phyloP scores from a whole-genome alignment of 2,113 vertebrate species.

The Cyprinodon brontotheroides region DNA sequence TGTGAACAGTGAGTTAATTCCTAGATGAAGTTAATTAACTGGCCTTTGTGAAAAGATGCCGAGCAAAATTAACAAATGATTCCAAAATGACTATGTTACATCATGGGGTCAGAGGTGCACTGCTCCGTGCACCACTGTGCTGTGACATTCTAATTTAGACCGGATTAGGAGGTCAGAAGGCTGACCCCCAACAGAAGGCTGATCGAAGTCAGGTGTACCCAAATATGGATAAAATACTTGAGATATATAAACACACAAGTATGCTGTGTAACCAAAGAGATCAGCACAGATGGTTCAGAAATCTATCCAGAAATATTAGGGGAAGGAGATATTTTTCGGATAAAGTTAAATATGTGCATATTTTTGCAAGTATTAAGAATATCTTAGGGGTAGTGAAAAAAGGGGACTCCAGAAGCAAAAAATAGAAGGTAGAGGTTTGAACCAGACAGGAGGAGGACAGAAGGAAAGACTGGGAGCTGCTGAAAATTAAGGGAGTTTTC shows the following conservation, averaged over 20 bases:
- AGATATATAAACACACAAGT: slow-evolving; percentile 20
- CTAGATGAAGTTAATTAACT: slow-evolving; percentile 58
- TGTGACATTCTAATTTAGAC: slow-evolving; percentile 60
- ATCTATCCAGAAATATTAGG: slow-evolving; percentile 19
- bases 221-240: slow-evolving; percentile 71
- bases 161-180: slow-evolving; percentile 66
- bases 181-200: slow-evolving; percentile 17
- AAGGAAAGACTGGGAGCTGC: slow-evolving; percentile 4
- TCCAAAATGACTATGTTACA: slow-evolving; percentile 64
- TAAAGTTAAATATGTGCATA: slow-evolving; percentile 15
- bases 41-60: slow-evolving; percentile 50
- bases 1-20: slow-evolving; percentile 43
- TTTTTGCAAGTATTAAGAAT: neutral
- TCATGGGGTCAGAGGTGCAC: slow-evolving; percentile 32
- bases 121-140: slow-evolving; percentile 9
- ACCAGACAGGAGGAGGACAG: slow-evolving; percentile 1
- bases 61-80: slow-evolving; percentile 60
- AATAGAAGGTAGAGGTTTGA: slow-evolving; percentile 25
- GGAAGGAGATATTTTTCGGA: slow-evolving; percentile 10
- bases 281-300: neutral
- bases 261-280: slow-evolving; percentile 17
- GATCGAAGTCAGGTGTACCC: slow-evolving; percentile 64
- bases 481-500: slow-evolving; percentile 62
- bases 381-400: slow-evolving; percentile 14
- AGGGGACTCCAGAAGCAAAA: slow-evolving; percentile 4